Base-by-base conservation (phyloP, 1,140 invertebrate species). In the Dermatophagoides farinae region DNA sequence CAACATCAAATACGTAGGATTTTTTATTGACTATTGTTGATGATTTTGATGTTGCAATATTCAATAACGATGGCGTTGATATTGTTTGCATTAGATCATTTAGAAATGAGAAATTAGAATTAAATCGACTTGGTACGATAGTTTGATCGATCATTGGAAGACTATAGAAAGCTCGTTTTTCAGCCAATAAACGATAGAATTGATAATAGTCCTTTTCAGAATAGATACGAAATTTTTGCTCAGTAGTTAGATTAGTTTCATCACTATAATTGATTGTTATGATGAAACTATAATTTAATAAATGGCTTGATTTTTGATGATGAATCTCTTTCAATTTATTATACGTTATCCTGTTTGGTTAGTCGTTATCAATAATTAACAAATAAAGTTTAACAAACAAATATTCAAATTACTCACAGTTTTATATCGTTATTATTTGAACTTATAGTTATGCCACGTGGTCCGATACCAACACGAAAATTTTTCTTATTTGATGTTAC, bases 161-260 rank as follows among this genome's bases (percentile, higher is more conserved):
- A 66, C 84, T 86, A 70, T 88, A 90, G 74, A 90, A 90, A 6
- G 85, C 86, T 69, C 89, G 86, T 67, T 86, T 86, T 71, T 89
- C 87, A 0, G 86, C 89, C 55, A 89, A 82, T n/a, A 85, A 85
- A 46, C 86, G 76, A 69, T 89, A 89, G 1, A 89, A 72, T 40
- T 83, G 83, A 18, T 81, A 82, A 10, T 86, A 85, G 18, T 82
- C 78, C 23, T 81, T 79, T 52, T 79, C 80, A 52, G 83, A 86
- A 63, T 83, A 79, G 70, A 88, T 78, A 73, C 86, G 86, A 62
- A 87, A 81, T 67, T 85, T 80, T 46, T 87, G 72, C 25, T 79
- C 75, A 14, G 79, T 64, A 9, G 60, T 31, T 31, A 31, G 31
- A 31, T 31, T 31, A 8, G 31, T 62, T 1, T 79, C 76, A 23